Conservation (phyloP, 2,888 invertebrate species). For the Omphaloscelis lunosa region DNA sequence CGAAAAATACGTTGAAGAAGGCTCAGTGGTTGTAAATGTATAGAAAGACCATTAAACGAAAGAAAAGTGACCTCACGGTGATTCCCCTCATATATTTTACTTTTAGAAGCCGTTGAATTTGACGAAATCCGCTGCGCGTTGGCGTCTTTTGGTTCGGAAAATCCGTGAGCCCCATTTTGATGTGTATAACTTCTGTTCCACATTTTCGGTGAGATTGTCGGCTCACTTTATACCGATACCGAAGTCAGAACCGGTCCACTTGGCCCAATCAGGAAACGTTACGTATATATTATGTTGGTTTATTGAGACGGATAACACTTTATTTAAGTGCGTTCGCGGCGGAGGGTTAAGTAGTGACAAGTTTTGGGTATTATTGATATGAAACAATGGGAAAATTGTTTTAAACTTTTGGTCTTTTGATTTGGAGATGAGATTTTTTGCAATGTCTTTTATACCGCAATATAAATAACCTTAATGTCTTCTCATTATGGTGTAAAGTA, state of each 20-base stretch:
- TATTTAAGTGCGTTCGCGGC: constrained; percentile 59
- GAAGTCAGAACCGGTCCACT: constrained; percentile 67
- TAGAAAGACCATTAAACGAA: not conserved
- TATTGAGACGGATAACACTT: constrained; percentile 61
- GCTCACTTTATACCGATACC: constrained; percentile 56
- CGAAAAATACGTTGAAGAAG: constrained; percentile 27
- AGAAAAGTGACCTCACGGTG: not conserved
- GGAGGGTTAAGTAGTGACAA: constrained; percentile 46
- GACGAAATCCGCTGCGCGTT: not conserved
- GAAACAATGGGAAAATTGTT: constrained; percentile 42
- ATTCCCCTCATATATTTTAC: not conserved
- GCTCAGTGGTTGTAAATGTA: not conserved
- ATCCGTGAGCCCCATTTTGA: not conserved
- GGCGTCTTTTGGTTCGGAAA: not conserved
- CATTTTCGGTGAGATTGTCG: constrained; percentile 32
- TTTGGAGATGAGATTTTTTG: not conserved
- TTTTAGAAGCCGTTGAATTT: not conserved
- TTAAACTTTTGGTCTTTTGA: constrained; percentile 18
- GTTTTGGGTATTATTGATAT: constrained; percentile 26
- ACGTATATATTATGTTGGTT: constrained; percentile 62
- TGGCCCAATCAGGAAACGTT: constrained; percentile 71
- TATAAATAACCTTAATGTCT: not conserved
- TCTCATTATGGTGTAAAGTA: not conserved
- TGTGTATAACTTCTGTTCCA: constrained; percentile 40
- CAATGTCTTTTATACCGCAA: not conserved